phyloP scores from a whole-genome alignment of 92 coral and sea anemone species.

The Montipora capitata region DNA sequence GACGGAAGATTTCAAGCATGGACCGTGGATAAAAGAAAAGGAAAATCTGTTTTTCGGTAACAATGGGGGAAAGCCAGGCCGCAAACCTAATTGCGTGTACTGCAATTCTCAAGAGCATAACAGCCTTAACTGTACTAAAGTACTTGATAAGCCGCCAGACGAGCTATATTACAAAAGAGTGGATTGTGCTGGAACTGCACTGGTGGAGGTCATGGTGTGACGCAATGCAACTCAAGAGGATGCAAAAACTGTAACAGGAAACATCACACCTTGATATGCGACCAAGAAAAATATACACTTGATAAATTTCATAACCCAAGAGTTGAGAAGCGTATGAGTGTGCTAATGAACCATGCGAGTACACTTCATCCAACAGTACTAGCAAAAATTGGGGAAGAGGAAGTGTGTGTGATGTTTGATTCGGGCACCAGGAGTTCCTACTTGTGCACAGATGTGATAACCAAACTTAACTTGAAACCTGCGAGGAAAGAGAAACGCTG shows the following conservation, averaged over 20 bases:
- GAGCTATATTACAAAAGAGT: conserved; percentile 34
- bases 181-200: conserved; percentile 67
- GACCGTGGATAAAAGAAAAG: conserved; percentile 12
- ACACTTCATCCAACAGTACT: conserved; percentile 52
- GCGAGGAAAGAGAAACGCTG: conserved; percentile 41
- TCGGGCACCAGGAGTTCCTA: conserved; percentile 69
- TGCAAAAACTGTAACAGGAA: conserved; percentile 63
- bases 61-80: conserved; percentile 19
- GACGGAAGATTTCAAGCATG: conserved; percentile 2
- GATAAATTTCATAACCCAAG: not conserved
- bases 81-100: conserved; percentile 25
- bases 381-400: conserved; percentile 33
- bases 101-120: conserved; percentile 32
- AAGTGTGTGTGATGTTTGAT: conserved; percentile 61
- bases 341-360: not conserved
- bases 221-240: conserved; percentile 69
- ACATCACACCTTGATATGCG: conserved; percentile 77
- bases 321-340: conserved; percentile 25
- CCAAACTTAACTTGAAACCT: conserved; percentile 45
- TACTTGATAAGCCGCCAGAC: conserved; percentile 39
- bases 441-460: conserved; percentile 47
- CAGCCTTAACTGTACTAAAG: conserved; percentile 53
- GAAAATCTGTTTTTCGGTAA: conserved; percentile 25
- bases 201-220: conserved; percentile 35
- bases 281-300: conserved; percentile 17